Evolutionary conservation across 2,797 vertebrate genomes (phyloP), one percentile per base, ranked within the genome.

Genomic region (Melanotaenia parkinsoni): DNA sequence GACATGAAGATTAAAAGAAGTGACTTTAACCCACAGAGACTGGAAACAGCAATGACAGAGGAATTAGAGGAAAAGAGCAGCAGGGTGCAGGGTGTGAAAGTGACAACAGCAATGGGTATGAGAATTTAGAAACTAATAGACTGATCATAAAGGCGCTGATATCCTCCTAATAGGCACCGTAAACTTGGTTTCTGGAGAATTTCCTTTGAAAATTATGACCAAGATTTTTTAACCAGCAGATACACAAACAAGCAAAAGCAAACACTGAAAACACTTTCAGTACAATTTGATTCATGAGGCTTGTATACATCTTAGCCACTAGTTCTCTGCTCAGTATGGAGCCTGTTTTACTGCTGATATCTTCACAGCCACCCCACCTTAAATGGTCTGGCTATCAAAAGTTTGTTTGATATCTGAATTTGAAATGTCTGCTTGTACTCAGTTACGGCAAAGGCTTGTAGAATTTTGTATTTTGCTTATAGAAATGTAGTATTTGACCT

Each of bases 131-230:
- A 82, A 81, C 37, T 3, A 40, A 79, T 56, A 66, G 80, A 78
- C 79, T 77, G 69, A 81, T 83, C 77, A 60, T 81, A 65, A 84
- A 86, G 65, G 75, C 73, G 64, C 65, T 76, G 70, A 87, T 82
- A 61, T 82, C 76, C 74, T 63, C 28, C 74, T 86, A 87, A 90
- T 77, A 85, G 84, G 82, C 86, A n/a, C 2, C 50, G 59, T 64
- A 67, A 76, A 69, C 72, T 0, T 9, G 45, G 65, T 37, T 50
- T 63, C 43, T 47, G 61, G 80, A 84, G 75, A 70, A 58, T 58
- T 76, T 53, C 58, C 68, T 85, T 82, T 83, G 54, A 85, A 84
- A 65, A 26, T 59, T 58, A 60, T 71, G 79, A 68, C 84, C 66
- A 75, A 51, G 64, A 70, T 72, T 77, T 73, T 32, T 67, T 69